A percentile compares a stretch with the other conserved stretches of the same genome.
These are phyloP conservation scores for Pangasius larnaudii DNA, from an alignment of 2,797 vertebrate species.

Conservation along the genomic window DNA sequence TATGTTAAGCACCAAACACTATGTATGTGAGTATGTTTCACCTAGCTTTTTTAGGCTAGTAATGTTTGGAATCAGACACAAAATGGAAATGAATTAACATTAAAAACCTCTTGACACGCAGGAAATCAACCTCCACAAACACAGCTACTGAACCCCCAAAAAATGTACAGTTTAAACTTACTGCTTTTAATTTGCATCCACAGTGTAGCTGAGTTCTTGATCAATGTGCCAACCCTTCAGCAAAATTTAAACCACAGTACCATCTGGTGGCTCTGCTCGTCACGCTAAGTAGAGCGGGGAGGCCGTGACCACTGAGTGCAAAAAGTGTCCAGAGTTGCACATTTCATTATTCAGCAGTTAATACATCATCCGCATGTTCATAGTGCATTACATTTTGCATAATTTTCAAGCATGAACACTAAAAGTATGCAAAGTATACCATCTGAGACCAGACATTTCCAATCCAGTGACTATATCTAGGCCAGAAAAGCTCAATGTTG, in stretches of 20 bases:
- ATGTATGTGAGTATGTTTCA: neutral
- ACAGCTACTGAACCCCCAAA: neutral
- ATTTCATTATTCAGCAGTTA: neutral
- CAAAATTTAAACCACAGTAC: neutral
- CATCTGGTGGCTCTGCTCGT: neutral
- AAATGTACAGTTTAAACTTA: neutral
- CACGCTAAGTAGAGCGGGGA: neutral
- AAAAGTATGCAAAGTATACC: neutral
- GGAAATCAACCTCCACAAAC: neutral
- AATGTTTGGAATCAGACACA: neutral
- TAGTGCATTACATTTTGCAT: neutral
- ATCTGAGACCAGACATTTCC: neutral
- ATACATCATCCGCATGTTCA: neutral
- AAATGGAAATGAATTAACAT: neutral
- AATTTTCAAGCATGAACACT: neutral
- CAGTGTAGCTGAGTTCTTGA: neutral
- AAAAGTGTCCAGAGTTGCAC: neutral
- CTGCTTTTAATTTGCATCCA: neutral
- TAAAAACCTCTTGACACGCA: neutral
- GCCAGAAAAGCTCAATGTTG: neutral
- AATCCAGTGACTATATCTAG: neutral
- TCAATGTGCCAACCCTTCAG: neutral
- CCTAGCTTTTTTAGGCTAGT: neutral
- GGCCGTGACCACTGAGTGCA: neutral
- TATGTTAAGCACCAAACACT: neutral